phyloP scores from a whole-genome alignment of 1,140 invertebrate species.

The Oncopeltus fasciatus region DNA sequence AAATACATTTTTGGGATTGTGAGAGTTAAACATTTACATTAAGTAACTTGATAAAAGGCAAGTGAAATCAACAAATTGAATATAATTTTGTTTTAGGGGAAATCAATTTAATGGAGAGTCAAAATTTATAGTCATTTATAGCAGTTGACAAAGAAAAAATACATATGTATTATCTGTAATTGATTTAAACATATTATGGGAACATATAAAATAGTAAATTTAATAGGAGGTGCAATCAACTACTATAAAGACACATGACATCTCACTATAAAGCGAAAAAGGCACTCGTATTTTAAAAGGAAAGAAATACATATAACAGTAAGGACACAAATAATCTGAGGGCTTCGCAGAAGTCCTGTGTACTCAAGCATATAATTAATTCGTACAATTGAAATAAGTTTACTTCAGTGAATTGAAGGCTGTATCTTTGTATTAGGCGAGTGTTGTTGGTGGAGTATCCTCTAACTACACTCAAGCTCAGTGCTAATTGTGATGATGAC shows the following conservation, averaged over 20 bases:
- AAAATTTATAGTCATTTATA: not conserved
- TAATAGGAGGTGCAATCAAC: too few species aligned
- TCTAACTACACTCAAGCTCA: not conserved
- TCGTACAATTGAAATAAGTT: not conserved
- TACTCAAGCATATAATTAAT: not conserved
- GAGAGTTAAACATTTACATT: too few species aligned
- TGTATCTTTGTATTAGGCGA: too few species aligned
- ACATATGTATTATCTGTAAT: not conserved
- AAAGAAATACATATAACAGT: not conserved
- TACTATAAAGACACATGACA: conserved; percentile 6
- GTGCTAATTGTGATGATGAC: not conserved
- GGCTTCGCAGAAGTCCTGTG: not conserved
- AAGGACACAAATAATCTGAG: not conserved
- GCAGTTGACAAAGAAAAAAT: not conserved
- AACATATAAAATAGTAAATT: not conserved
- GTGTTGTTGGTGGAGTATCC: too few species aligned
- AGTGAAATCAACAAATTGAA: not conserved
- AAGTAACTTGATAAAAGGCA: too few species aligned
- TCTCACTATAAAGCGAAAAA: not conserved
- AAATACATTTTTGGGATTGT: too few species aligned
- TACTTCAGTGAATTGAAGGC: not conserved
- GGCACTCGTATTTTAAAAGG: not conserved
- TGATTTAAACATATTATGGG: not conserved
- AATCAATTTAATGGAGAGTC: not conserved
- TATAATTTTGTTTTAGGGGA: not conserved